phyloP scores from a whole-genome alignment of 2,888 invertebrate genomes.

The Hydropsyche betteni region DNA sequence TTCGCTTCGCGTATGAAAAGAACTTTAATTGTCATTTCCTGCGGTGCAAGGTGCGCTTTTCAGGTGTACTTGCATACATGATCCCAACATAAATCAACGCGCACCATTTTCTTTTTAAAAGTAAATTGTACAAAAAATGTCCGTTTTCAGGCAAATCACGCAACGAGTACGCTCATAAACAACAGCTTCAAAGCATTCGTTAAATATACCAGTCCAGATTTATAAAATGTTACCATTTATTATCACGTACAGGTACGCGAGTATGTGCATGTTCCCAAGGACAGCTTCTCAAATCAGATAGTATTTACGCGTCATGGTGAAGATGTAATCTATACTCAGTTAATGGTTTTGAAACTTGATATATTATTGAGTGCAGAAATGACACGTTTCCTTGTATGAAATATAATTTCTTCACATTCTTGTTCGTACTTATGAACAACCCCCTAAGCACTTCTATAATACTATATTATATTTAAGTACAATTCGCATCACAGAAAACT shows the following conservation, averaged over 20 bases:
- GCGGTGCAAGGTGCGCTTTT: slow-evolving; percentile 57
- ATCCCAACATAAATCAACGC: slow-evolving; percentile 45
- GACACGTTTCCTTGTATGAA: neutral
- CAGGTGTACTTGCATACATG: slow-evolving; percentile 37
- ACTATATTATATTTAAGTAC: too few relatives aligned
- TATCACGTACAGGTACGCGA: too few relatives aligned
- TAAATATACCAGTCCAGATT: too few relatives aligned
- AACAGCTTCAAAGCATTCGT: too few relatives aligned
- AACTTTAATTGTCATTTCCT: slow-evolving; percentile 67
- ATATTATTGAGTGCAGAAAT: slow-evolving; percentile 30
- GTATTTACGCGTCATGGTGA: slow-evolving; percentile 19
- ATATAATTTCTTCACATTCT: slow-evolving; percentile 2
- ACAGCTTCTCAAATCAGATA: slow-evolving; percentile 21
- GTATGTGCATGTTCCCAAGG: neutral
- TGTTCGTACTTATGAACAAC: too few relatives aligned
- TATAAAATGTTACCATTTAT: too few relatives aligned
- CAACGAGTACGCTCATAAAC: too few relatives aligned
- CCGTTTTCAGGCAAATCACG: neutral
- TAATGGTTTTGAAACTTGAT: slow-evolving; percentile 39
- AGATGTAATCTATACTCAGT: slow-evolving; percentile 37
- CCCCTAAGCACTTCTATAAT: too few relatives aligned
- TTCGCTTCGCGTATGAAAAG: slow-evolving; percentile 66
- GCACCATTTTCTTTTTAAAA: slow-evolving; percentile 23
- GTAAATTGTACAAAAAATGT: neutral
- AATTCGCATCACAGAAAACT: too few relatives aligned